phyloP scores from a whole-genome alignment of 2,797 vertebrate genomes.

The Apogon talboti region DNA sequence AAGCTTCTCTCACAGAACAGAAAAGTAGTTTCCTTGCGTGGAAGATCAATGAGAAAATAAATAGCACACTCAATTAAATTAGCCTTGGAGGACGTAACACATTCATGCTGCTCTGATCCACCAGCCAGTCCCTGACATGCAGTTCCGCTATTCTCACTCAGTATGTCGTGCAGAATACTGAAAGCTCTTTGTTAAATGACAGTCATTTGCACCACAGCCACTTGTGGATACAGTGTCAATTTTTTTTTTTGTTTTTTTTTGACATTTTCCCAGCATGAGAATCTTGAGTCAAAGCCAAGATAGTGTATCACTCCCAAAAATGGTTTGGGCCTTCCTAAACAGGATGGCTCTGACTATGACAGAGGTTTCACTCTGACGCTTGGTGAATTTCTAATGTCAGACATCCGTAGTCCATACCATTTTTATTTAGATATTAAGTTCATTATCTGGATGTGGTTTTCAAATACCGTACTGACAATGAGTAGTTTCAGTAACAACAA shows the following conservation, averaged over 20 bases:
- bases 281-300: background rate
- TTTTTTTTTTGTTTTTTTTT: background rate
- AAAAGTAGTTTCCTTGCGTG: slow-evolving; percentile 10
- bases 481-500: no score
- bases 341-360: no score
- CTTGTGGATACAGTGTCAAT: slow-evolving; percentile 1
- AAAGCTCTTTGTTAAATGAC: slow-evolving; percentile 10
- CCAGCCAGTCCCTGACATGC: background rate
- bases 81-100: slow-evolving; percentile 29
- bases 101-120: slow-evolving; percentile 38
- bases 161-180: background rate
- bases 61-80: slow-evolving; percentile 44
- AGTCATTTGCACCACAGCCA: background rate
- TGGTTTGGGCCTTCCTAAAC: no score
- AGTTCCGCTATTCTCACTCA: background rate
- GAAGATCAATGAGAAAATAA: slow-evolving; percentile 40
- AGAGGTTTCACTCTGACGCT: no score
- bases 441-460: no score
- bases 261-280: background rate
- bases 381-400: no score
- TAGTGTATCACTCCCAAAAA: no score
- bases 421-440: no score
- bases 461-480: no score
- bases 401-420: no score
- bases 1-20: slow-evolving; percentile 9